phyloP scores from a whole-genome alignment of 2,888 invertebrate species.

The Agrilus biguttatus region DNA sequence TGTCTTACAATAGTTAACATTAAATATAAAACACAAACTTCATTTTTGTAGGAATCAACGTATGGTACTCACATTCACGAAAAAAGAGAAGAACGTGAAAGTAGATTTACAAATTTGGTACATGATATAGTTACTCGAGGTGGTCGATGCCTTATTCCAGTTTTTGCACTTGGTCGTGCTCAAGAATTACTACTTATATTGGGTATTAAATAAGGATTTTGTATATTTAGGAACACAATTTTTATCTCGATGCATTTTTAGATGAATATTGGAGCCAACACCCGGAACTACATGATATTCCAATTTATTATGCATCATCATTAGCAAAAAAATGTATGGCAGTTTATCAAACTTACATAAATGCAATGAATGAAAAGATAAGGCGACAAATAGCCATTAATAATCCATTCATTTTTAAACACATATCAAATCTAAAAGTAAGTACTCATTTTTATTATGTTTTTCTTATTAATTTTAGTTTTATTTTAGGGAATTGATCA shows the following conservation, averaged over 20 bases:
- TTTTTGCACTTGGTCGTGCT: constrained; percentile 94
- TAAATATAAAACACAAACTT: constrained; percentile 7
- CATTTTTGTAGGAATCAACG: constrained; percentile 68
- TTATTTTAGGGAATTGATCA: constrained; percentile 80
- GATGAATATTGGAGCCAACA: constrained; percentile 98
- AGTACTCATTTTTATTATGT: neutral
- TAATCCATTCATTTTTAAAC: constrained; percentile 97
- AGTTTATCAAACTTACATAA: constrained; percentile 98
- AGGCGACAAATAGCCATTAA: constrained; percentile 91
- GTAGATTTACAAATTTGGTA: constrained; percentile 82
- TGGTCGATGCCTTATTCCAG: constrained; percentile 96
- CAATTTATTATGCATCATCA: constrained; percentile 98
- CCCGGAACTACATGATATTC: constrained; percentile 94
- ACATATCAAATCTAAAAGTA: constrained; percentile 86
- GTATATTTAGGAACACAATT: neutral
- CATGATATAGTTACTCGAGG: constrained; percentile 93
- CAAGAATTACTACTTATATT: constrained; percentile 88
- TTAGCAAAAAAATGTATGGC: constrained; percentile 99
- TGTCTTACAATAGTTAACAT: neutral
- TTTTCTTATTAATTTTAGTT: neutral
- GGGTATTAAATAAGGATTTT: constrained; percentile 29
- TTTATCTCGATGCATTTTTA: constrained; percentile 19
- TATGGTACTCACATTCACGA: constrained; percentile 99
- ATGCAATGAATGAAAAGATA: constrained; percentile 98
- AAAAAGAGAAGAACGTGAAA: constrained; percentile 91